Evolutionary conservation across 2,888 invertebrate species (phyloP).

Genomic region (Diachrysia chrysitis): DNA sequence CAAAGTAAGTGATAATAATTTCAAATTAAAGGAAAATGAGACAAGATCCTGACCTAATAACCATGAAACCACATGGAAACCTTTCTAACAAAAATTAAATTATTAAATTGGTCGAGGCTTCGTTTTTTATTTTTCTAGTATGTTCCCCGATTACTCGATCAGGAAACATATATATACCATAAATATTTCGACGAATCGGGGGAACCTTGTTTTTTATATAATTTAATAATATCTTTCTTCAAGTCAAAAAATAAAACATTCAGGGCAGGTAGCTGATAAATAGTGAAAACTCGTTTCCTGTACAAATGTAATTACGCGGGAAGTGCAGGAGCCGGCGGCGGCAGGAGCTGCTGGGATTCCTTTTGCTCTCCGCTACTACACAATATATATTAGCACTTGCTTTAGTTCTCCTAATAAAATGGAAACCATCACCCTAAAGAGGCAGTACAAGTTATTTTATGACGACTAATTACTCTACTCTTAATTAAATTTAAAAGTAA

Average conservation of each 20-base stretch:
- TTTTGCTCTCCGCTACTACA: neutral
- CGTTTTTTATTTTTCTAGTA: too few relatives aligned
- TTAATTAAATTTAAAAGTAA: neutral
- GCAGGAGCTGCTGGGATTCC: neutral
- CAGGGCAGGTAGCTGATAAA: neutral
- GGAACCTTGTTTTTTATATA: too few relatives aligned
- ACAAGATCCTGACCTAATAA: too few relatives aligned
- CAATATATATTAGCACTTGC: neutral
- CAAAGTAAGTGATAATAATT: too few relatives aligned
- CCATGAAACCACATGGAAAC: too few relatives aligned
- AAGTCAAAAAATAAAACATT: neutral
- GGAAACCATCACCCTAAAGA: neutral
- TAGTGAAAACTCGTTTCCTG: constrained; percentile 4
- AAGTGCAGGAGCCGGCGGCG: neutral
- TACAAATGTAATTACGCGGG: neutral
- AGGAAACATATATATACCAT: too few relatives aligned
- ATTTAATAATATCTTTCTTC: neutral
- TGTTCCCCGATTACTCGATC: too few relatives aligned
- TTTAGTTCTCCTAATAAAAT: neutral
- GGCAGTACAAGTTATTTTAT: neutral
- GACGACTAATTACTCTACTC: neutral
- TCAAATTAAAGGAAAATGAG: too few relatives aligned
- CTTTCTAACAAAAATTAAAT: too few relatives aligned
- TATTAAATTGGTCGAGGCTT: too few relatives aligned
- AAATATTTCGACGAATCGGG: too few relatives aligned